Evolutionary conservation across 2,888 invertebrate species (phyloP).

Genomic region (Spodoptera littoralis): DNA sequence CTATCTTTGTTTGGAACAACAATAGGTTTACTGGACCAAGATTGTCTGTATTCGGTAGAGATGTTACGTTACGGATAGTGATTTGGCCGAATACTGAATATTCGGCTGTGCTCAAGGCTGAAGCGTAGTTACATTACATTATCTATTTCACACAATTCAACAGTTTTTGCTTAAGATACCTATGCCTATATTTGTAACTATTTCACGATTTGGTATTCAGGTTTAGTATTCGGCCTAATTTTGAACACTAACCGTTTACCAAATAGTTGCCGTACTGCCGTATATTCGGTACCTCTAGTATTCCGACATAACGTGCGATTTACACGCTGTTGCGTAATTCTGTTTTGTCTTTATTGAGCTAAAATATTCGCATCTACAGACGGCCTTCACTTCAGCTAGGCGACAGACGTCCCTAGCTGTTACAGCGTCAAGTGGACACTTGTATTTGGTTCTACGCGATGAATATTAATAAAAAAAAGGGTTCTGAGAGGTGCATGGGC

Average conservation of each 20-base stretch:
- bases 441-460: background rate
- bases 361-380: conserved; percentile 6
- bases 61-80: too few relatives aligned
- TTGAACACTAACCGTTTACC: too few relatives aligned
- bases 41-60: conserved; percentile 22
- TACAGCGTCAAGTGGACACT: conserved; percentile 19
- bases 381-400: conserved; percentile 16
- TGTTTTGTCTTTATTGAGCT: conserved; percentile 33
- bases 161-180: too few relatives aligned
- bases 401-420: conserved; percentile 16
- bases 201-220: too few relatives aligned
- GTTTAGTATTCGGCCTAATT: too few relatives aligned
- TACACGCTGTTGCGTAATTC: conserved; percentile 32
- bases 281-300: background rate
- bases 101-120: too few relatives aligned
- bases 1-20: conserved; percentile 29
- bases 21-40: conserved; percentile 49
- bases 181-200: too few relatives aligned
- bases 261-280: too few relatives aligned
- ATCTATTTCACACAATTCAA: too few relatives aligned
- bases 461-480: too few relatives aligned
- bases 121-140: too few relatives aligned
- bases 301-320: conserved; percentile 21
- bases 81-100: too few relatives aligned
- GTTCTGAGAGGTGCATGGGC: background rate